Percentiles rank a stretch among this genome's conserved stretches.
Evolutionary conservation across 2,797 vertebrate genomes (phyloP).

Genomic region (Chaunax sp.): DNA sequence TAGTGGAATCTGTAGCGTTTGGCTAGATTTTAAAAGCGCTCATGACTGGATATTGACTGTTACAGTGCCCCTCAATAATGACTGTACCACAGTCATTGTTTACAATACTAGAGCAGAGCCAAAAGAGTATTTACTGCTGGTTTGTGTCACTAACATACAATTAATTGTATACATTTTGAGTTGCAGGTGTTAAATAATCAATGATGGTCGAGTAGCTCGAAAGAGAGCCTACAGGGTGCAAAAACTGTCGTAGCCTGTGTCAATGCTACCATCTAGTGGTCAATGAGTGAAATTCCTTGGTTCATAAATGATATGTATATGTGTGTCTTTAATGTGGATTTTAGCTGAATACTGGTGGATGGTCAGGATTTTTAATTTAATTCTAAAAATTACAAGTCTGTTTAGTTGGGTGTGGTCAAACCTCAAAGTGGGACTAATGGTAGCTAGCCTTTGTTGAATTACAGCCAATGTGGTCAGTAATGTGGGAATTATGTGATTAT

Average conservation of each 20-base stretch:
- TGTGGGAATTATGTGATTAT: too few relatives aligned
- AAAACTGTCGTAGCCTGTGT: background rate
- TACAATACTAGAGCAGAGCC: background rate
- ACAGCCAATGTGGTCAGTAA: too few relatives aligned
- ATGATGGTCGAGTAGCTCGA: background rate
- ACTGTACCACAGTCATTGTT: constrained; percentile 6
- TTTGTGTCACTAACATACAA: background rate
- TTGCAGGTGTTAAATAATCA: background rate
- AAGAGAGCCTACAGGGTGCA: background rate
- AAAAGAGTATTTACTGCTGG: constrained; percentile 4
- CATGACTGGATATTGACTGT: constrained; percentile 10
- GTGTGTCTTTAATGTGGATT: background rate
- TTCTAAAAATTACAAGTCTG: too few relatives aligned
- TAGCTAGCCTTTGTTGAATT: too few relatives aligned
- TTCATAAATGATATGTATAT: background rate
- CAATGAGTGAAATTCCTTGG: background rate
- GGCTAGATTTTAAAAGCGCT: constrained; percentile 1
- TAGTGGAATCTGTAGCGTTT: constrained; percentile 1
- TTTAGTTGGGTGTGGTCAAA: too few relatives aligned
- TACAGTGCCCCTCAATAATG: background rate
- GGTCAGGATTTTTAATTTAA: too few relatives aligned
- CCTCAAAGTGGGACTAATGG: too few relatives aligned
- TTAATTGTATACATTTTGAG: background rate
- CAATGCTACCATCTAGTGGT: constrained; percentile 52
- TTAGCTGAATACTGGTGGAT: too few relatives aligned